Evolutionary conservation across 2,797 vertebrate genomes (phyloP).

Genomic region (Anguilla megastoma): DNA sequence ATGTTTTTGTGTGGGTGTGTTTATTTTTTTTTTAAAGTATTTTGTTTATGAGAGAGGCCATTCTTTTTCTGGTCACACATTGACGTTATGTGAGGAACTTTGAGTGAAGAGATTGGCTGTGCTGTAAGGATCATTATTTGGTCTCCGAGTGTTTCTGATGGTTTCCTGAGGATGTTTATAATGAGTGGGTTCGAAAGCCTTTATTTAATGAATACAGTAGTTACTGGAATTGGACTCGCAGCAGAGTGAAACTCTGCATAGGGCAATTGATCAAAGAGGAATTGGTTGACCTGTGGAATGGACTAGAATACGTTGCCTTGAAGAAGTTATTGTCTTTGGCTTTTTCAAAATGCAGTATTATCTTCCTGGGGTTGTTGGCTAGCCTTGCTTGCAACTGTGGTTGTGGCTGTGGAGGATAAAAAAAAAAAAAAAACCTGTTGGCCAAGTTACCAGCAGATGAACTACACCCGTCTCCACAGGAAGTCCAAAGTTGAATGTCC

Average conservation of each 20-base stretch:
- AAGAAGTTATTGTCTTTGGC: slow-evolving; percentile 21
- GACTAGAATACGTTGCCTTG: not conserved
- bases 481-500: slow-evolving; percentile 59
- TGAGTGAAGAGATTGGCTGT: not conserved
- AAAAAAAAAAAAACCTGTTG: slow-evolving; percentile 1
- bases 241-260: slow-evolving; percentile 1
- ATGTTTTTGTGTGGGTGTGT: slow-evolving; percentile 34
- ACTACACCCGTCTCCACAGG: slow-evolving; percentile 52
- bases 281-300: not conserved
- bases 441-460: slow-evolving; percentile 47
- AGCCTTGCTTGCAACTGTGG: slow-evolving; percentile 42
- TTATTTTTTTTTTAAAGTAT: not conserved
- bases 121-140: slow-evolving; percentile 19
- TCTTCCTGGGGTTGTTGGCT: slow-evolving; percentile 20
- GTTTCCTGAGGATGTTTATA: slow-evolving; percentile 7
- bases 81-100: slow-evolving; percentile 41
- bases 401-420: not conserved
- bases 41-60: not conserved
- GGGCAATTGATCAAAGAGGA: not conserved
- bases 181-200: not conserved
- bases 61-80: slow-evolving; percentile 42
- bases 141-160: not conserved
- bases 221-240: not conserved
- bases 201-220: not conserved
- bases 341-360: not conserved